Percentiles rank a stretch among this genome's conserved stretches.
Conservation (phyloP, 2,888 invertebrate genomes). For the Xestia rhomboidea region DNA sequence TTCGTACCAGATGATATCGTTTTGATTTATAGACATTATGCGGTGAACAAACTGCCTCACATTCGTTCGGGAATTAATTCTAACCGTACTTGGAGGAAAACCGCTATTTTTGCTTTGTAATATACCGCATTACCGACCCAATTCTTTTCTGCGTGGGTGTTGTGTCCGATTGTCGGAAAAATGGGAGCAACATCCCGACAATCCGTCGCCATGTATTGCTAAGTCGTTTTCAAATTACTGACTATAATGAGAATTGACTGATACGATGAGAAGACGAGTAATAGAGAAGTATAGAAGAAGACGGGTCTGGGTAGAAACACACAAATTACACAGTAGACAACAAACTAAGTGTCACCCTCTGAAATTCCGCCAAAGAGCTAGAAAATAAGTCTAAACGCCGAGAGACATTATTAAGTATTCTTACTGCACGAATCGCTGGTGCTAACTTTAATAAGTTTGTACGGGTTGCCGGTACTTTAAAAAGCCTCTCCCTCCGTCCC, state of each 20-base stretch:
- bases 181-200: conserved; percentile 43
- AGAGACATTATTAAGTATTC: no score
- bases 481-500: no score
- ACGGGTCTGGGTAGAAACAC: no score
- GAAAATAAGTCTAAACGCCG: no score
- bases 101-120: conserved; percentile 43
- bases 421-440: no score
- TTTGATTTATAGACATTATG: conserved; percentile 55
- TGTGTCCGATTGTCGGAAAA: conserved; percentile 35
- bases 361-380: no score
- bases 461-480: no score
- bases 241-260: not conserved
- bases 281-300: no score
- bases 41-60: conserved; percentile 51
- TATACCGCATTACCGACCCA: conserved; percentile 28
- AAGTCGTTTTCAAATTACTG: not conserved
- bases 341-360: no score
- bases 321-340: no score
- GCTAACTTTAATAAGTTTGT: no score
- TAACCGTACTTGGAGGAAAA: conserved; percentile 34
- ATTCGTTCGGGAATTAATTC: conserved; percentile 52
- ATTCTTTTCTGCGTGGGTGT: conserved; percentile 41
- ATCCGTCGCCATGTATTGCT: conserved; percentile 27
- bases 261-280: no score
- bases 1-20: conserved; percentile 57